phyloP scores from a whole-genome alignment of 1,140 invertebrate species.

The Bombyx mandarina region DNA sequence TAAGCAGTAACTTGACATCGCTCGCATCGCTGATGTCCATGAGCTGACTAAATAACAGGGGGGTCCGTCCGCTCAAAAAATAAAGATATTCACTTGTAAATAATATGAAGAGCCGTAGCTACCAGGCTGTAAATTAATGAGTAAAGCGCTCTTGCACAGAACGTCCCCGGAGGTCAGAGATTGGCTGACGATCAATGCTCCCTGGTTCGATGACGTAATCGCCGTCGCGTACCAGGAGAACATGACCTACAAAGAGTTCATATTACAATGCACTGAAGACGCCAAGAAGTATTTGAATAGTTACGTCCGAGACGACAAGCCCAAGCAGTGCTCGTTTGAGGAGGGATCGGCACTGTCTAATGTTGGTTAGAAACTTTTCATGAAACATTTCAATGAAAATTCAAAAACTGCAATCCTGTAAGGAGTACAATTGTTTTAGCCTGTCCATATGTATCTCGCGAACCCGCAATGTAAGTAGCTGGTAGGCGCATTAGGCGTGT shows the following conservation, averaged over 20 bases:
- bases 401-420: background rate
- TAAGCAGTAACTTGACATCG: too few relatives aligned
- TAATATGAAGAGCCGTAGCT: too few relatives aligned
- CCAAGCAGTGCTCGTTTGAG: conserved; percentile 27
- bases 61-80: too few relatives aligned
- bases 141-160: conserved; percentile 14
- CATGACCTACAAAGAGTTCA: conserved; percentile 32
- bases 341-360: conserved; percentile 7
- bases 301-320: conserved; percentile 11
- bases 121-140: background rate
- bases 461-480: too few relatives aligned
- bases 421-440: background rate
- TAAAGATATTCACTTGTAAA: too few relatives aligned
- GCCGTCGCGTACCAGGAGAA: conserved; percentile 45
- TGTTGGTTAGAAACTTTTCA: conserved; percentile 11
- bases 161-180: conserved; percentile 39
- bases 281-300: conserved; percentile 18
- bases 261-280: conserved; percentile 18
- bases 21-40: too few relatives aligned
- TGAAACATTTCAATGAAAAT: conserved; percentile 1
- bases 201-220: conserved; percentile 53
- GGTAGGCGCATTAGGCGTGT: too few relatives aligned
- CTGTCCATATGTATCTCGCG: background rate
- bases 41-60: too few relatives aligned
- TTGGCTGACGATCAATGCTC: conserved; percentile 40